phyloP scores from a whole-genome alignment of 2,888 invertebrate genomes.

The Cyclophora punctaria region DNA sequence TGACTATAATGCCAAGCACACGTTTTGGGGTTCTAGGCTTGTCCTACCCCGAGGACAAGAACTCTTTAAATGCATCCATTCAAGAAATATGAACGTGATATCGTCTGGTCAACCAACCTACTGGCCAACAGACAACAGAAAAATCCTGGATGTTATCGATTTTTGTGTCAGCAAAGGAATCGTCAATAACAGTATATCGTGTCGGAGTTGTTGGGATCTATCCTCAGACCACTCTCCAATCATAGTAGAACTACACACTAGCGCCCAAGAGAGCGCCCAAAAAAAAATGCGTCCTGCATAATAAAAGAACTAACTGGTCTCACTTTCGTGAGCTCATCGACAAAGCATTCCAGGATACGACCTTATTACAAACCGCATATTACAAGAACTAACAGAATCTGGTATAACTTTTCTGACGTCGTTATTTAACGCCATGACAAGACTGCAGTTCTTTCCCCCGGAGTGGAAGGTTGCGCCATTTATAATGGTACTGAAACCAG shows the following conservation, averaged over 20 bases:
- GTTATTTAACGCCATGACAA: too few relatives aligned
- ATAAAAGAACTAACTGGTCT: slow-evolving; percentile 10
- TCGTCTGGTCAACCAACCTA: slow-evolving; percentile 4
- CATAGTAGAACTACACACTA: slow-evolving; percentile 1
- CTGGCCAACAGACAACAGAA: slow-evolving; percentile 2
- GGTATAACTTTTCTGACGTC: too few relatives aligned
- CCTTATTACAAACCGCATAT: too few relatives aligned
- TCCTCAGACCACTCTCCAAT: slow-evolving; percentile 18
- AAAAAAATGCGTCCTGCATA: slow-evolving; percentile 8
- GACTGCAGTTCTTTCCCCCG: too few relatives aligned
- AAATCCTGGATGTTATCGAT: slow-evolving; percentile 5
- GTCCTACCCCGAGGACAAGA: slow-evolving; percentile 15
- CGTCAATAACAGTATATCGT: slow-evolving; percentile 6
- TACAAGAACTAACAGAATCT: too few relatives aligned
- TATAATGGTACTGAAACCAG: too few relatives aligned
- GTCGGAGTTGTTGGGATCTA: slow-evolving; percentile 10
- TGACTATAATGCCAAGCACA: slow-evolving; percentile 15
- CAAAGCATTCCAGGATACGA: slow-evolving; percentile 1
- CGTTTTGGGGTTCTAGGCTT: slow-evolving; percentile 10
- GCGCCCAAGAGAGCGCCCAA: not conserved
- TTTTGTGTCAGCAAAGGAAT: slow-evolving; percentile 12
- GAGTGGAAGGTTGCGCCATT: too few relatives aligned
- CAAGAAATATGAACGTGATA: slow-evolving; percentile 5
- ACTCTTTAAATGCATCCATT: slow-evolving; percentile 9
- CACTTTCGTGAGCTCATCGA: slow-evolving; percentile 7